Conservation (phyloP, 37 sponge, comb jelly and placozoan genomes). For the Lycopodina hypogea region DNA sequence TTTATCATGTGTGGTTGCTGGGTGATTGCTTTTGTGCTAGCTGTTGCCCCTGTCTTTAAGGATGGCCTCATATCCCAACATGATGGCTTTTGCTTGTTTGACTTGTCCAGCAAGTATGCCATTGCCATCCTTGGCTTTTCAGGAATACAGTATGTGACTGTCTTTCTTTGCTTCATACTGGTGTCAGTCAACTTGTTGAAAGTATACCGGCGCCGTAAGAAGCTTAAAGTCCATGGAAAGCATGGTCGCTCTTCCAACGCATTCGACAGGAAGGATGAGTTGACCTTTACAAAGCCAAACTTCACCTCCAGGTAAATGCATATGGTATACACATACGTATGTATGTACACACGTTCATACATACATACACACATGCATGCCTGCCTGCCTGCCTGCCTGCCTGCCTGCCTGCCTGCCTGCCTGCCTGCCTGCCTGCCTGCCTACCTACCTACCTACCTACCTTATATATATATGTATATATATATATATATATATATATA, state of each 20-base stretch:
- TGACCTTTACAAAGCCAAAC: constrained; percentile 46
- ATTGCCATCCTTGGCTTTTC: constrained; percentile 46
- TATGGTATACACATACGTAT: not conserved
- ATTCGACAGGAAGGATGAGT: constrained; percentile 1
- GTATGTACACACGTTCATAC: not conserved
- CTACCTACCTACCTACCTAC: too few relatives aligned
- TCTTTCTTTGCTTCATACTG: constrained; percentile 52
- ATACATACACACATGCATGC: too few relatives aligned
- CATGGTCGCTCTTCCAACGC: constrained; percentile 23
- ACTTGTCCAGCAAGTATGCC: constrained; percentile 47
- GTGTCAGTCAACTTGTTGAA: constrained; percentile 19
- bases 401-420: not conserved
- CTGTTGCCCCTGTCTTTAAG: constrained; percentile 51
- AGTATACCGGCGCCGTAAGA: constrained; percentile 42
- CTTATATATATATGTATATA: too few relatives aligned
- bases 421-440: too few relatives aligned
- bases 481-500: too few relatives aligned
- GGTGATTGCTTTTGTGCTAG: constrained; percentile 25
- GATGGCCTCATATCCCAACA: constrained; percentile 21
- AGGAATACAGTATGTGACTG: constrained; percentile 55
- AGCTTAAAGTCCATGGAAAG: constrained; percentile 40
- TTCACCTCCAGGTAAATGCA: constrained; percentile 26
- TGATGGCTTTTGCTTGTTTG: constrained; percentile 63
- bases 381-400: too few relatives aligned
- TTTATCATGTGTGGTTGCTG: constrained; percentile 33